phyloP scores from a whole-genome alignment of 2,113 vertebrate genomes.

The Pao palembangensis region DNA sequence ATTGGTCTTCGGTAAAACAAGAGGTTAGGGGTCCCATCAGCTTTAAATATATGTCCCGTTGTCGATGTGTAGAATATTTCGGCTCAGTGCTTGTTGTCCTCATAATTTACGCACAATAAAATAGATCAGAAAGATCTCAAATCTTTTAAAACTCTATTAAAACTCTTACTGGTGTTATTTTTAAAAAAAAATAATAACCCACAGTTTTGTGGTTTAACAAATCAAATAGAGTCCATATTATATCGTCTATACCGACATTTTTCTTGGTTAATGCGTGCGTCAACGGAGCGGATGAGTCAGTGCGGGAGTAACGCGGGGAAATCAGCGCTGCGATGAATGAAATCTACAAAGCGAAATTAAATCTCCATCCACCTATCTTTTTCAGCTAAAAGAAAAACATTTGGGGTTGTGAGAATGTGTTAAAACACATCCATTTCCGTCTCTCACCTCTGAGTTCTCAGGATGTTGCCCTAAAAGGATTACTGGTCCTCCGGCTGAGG shows the following conservation, averaged over 20 bases:
- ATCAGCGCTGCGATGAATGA: constrained; percentile 26
- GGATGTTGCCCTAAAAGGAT: constrained; percentile 58
- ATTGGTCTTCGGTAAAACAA: no score
- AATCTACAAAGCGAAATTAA: constrained; percentile 1
- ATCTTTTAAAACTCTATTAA: no score
- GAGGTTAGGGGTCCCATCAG: no score
- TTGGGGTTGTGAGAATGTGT: constrained; percentile 15
- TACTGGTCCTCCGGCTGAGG: constrained; percentile 30
- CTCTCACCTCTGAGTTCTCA: constrained; percentile 48
- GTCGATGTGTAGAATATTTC: no score
- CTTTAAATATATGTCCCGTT: no score
- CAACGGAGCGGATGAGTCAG: constrained; percentile 73
- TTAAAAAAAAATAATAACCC: no score
- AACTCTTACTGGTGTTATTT: no score
- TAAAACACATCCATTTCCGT: constrained; percentile 37
- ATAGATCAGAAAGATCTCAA: no score
- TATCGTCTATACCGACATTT: background rate
- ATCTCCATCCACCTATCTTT: background rate
- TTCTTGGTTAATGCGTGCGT: constrained; percentile 58
- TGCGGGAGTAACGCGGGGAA: constrained; percentile 31
- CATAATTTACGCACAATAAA: no score
- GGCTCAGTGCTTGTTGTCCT: no score
- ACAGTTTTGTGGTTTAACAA: no score
- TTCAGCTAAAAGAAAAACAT: constrained; percentile 1
- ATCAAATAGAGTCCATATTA: no score